These are phyloP conservation scores for Cerastis leucographa DNA, from an alignment of 2,888 invertebrate species.

Conservation along the genomic window DNA sequence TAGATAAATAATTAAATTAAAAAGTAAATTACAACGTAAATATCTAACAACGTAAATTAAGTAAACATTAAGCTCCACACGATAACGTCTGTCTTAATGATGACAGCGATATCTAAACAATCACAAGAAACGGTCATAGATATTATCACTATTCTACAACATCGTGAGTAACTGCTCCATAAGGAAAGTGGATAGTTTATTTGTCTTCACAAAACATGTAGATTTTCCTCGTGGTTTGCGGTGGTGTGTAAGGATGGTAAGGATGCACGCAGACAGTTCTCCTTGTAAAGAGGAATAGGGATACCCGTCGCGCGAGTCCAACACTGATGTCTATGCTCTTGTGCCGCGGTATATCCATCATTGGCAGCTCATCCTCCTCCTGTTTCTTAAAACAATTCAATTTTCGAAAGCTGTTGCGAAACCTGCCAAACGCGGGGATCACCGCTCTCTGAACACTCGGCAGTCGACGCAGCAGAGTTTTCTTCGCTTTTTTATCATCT, in stretches of 20 bases:
- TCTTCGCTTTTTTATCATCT: conserved; percentile 64
- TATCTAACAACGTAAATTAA: conserved; percentile 26
- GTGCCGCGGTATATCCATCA: conserved; percentile 81
- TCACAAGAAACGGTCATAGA: conserved; percentile 40
- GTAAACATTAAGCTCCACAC: conserved; percentile 21
- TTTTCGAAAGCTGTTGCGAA: conserved; percentile 78
- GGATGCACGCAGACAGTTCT: conserved; percentile 85
- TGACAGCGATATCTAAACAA: conserved; percentile 41
- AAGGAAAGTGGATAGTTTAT: conserved; percentile 38
- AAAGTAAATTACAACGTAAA: conserved; percentile 24
- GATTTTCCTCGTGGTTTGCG: conserved; percentile 85
- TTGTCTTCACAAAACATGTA: conserved; percentile 78
- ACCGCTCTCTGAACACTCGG: conserved; percentile 75
- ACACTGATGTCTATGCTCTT: conserved; percentile 86
- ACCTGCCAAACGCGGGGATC: conserved; percentile 75
- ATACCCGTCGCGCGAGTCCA: conserved; percentile 83
- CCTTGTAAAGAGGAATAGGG: conserved; percentile 85
- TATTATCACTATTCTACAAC: conserved; percentile 35
- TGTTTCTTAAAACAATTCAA: conserved; percentile 80
- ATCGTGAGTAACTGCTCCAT: conserved; percentile 25
- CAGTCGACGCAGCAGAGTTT: conserved; percentile 71
- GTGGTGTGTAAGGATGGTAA: conserved; percentile 87
- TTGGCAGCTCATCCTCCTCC: conserved; percentile 77
- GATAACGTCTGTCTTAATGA: conserved; percentile 37
- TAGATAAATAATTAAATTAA: conserved; percentile 14